Evolutionary conservation across 2,113 vertebrate genomes (phyloP), one percentile per base, ranked within the genome.

Genomic region (Equus quagga): DNA sequence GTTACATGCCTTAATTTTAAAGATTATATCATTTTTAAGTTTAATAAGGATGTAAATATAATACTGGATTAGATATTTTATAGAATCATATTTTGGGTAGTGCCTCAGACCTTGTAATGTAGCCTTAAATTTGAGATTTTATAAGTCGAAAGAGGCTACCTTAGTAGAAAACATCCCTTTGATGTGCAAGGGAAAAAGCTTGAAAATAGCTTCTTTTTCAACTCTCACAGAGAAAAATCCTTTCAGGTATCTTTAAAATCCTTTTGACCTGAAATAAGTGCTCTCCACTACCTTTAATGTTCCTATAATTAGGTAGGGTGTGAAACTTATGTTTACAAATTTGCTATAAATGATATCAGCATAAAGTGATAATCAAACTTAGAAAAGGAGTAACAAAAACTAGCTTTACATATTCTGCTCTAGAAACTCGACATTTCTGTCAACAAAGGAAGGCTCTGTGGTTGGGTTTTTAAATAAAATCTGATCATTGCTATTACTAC

Each of bases 401-500:
- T 15, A 93, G 8, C 21, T 70, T 72, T 96, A 26, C 31, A 36
- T 85, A 44, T 78, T 69, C 36, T 69, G 18, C 33, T 93, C 7
- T 93, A 49, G 26, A 86, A 92, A 73, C 28, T 70, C 3, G 3
- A 33, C 5, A 41, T 86, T 60, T 92, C 19, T 69, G 18, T 79
- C 13, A 75, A 24, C 41, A 64, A 54, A 75, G 18, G 41, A 44
- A 79, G 23, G 8, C 2, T 31, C 8, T 60, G 8, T 49, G 15
- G 6, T 80, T 94, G 69, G 3, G 1, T 26, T 89, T 94, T 76
- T 65, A n/a, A 92, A 76, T 69, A 19, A 88, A 96, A 94, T 58
- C 10, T 82, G 75, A 23, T 80, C 10, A 51, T 56, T 80, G 49
- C 6, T 64, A 44, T 56, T 80, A 44, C 6, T 64, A 36, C 13